These are phyloP conservation scores for Ectemnius continuus DNA, from an alignment of 2,888 invertebrate species.

Conservation along the genomic window DNA sequence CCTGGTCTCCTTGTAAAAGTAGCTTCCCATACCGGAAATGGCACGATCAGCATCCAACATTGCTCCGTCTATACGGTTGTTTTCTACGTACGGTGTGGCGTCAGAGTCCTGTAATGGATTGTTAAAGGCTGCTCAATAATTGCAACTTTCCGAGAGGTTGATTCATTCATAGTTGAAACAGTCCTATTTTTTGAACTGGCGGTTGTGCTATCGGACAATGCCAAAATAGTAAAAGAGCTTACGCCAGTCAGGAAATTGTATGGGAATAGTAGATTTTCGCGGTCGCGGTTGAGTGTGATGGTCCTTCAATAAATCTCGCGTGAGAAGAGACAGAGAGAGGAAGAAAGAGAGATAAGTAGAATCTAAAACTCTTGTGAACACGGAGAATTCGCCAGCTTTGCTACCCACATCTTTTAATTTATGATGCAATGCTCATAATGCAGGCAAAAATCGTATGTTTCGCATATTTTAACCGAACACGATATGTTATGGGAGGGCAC, in stretches of 20 bases:
- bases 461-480: background rate
- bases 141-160: no score
- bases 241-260: background rate
- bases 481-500: no score
- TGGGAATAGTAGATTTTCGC: background rate
- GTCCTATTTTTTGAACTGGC: no score
- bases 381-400: background rate
- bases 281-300: background rate
- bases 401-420: background rate
- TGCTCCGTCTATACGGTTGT: slow-evolving; percentile 41
- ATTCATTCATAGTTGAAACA: no score
- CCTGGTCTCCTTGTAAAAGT: slow-evolving; percentile 63
- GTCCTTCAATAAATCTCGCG: background rate
- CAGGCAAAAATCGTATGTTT: background rate
- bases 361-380: slow-evolving; percentile 8
- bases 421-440: background rate
- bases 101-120: slow-evolving; percentile 46
- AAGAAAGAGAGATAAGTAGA: background rate
- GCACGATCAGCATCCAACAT: slow-evolving; percentile 63
- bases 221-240: background rate
- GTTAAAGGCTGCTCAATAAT: no score
- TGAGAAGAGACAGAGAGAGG: background rate
- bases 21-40: slow-evolving; percentile 60
- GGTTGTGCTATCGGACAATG: no score
- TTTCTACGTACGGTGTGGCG: slow-evolving; percentile 63